Conservation (phyloP, 2,888 invertebrate species). For the Cartodere bifasciata region DNA sequence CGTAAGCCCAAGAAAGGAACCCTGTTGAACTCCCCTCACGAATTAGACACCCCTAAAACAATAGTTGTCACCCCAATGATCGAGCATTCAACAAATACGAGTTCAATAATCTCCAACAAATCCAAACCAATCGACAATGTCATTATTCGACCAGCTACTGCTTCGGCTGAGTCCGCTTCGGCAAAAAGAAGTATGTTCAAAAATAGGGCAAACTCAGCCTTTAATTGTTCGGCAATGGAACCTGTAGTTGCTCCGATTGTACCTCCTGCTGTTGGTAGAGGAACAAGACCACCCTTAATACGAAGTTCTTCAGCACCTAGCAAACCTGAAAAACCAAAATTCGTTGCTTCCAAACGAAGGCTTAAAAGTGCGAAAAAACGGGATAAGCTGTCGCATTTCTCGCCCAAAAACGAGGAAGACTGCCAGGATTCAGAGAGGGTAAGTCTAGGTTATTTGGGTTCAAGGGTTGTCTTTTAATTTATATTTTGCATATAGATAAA, state of each 20-base stretch:
- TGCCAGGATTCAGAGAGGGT: no score
- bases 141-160: constrained; percentile 28
- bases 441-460: no score
- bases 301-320: constrained; percentile 28
- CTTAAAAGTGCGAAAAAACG: constrained; percentile 21
- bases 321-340: constrained; percentile 25
- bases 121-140: constrained; percentile 20
- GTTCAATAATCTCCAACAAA: constrained; percentile 8
- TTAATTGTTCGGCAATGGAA: constrained; percentile 22
- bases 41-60: constrained; percentile 15
- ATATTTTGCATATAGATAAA: no score
- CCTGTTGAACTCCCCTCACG: no score
- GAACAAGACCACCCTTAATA: constrained; percentile 25
- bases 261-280: constrained; percentile 5
- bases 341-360: constrained; percentile 26
- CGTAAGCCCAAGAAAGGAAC: no score
- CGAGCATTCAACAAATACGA: constrained; percentile 3
- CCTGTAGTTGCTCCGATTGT: no score
- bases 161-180: no score
- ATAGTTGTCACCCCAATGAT: constrained; percentile 26
- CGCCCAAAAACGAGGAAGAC: no score
- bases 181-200: constrained; percentile 30
- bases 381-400: background rate
- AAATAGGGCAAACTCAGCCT: constrained; percentile 31
- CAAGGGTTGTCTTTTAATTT: no score